Conservation (phyloP, 2,888 invertebrate genomes). For the Pachycephus smyrnensis region DNA sequence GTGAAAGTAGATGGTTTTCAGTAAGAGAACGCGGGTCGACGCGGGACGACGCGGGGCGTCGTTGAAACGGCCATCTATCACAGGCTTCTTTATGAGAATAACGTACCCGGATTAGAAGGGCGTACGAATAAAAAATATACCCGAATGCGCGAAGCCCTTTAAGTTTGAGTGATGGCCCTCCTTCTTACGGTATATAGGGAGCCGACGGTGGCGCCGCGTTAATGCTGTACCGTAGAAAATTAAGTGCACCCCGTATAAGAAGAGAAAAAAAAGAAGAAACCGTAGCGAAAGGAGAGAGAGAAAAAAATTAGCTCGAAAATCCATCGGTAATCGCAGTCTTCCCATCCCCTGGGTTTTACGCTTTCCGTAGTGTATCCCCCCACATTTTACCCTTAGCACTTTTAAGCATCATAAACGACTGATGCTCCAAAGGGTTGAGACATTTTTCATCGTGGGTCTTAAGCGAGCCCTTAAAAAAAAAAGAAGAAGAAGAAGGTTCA, state of each 20-base stretch:
- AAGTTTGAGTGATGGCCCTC: constrained; percentile 34
- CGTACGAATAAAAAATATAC: constrained; percentile 40
- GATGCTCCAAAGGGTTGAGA: background rate
- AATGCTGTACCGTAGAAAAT: background rate
- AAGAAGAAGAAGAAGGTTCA: constrained; percentile 20
- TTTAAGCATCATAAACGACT: background rate
- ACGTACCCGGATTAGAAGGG: constrained; percentile 29
- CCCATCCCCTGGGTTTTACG: background rate
- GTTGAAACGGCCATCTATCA: constrained; percentile 41
- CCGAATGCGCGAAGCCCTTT: constrained; percentile 40
- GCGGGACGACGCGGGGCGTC: constrained; percentile 28
- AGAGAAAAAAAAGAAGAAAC: background rate
- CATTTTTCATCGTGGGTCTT: background rate
- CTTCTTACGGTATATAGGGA: background rate
- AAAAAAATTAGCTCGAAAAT: background rate
- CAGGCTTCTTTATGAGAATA: constrained; percentile 34
- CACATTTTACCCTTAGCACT: background rate
- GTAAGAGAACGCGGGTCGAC: constrained; percentile 27
- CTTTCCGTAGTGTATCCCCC: background rate
- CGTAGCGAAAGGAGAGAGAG: background rate
- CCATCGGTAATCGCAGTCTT: background rate
- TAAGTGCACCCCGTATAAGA: background rate
- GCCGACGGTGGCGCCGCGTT: background rate
- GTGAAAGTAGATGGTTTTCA: constrained; percentile 18
- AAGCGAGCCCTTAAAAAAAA: constrained; percentile 7